phyloP scores from a whole-genome alignment of 2,888 invertebrate species.

The Mesodorylaimus sp. region DNA sequence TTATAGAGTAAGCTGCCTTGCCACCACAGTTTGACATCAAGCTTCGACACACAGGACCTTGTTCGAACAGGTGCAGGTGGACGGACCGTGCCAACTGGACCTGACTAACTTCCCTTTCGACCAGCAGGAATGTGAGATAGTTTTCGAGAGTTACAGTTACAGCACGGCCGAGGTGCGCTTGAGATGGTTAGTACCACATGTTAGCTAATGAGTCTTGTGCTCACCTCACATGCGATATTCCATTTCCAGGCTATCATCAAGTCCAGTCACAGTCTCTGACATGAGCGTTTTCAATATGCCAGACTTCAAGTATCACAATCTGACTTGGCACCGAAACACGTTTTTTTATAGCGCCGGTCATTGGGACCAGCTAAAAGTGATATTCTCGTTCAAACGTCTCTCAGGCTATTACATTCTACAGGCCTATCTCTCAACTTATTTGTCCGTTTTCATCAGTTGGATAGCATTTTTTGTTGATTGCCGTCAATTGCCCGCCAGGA shows the following conservation, averaged over 20 bases:
- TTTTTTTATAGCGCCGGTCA: conserved; percentile 5
- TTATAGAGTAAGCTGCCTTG: no score
- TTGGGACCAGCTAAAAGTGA: conserved; percentile 4
- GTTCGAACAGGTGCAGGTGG: conserved; percentile 5
- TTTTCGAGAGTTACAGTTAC: conserved; percentile 4
- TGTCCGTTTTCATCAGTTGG: conserved; percentile 7
- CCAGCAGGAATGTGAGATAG: conserved; percentile 1
- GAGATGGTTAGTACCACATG: background rate
- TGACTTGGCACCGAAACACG: background rate
- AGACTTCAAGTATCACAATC: conserved; percentile 3
- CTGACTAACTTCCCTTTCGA: conserved; percentile 7
- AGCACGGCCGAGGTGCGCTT: conserved; percentile 3
- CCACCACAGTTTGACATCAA: no score
- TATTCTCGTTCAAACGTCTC: conserved; percentile 3
- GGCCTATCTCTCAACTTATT: conserved; percentile 5
- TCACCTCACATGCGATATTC: no score
- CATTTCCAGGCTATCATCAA: no score
- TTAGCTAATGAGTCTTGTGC: no score
- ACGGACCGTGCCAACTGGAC: conserved; percentile 5
- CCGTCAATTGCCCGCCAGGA: conserved; percentile 5
- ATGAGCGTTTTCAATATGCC: no score
- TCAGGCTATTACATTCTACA: conserved; percentile 7
- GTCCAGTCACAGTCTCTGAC: no score
- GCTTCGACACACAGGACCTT: no score
- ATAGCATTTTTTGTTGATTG: conserved; percentile 7